Evolutionary conservation across 2,113 vertebrate genomes (phyloP).

Genomic region (Leptodactylus fuscus): DNA sequence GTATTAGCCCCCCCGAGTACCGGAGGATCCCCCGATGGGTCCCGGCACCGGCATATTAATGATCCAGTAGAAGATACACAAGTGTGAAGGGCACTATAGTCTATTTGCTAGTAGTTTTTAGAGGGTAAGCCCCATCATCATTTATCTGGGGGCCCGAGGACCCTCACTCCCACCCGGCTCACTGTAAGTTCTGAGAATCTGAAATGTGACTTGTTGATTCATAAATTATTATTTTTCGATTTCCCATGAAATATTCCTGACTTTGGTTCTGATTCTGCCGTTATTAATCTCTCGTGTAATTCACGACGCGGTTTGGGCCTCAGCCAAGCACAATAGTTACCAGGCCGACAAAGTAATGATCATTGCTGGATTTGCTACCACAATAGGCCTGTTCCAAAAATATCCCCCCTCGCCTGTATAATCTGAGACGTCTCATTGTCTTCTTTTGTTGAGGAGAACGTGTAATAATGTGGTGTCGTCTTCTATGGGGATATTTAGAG

Average conservation of each 20-base stretch:
- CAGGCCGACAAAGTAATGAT: background rate
- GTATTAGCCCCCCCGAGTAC: too few relatives aligned
- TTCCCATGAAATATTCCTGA: constrained; percentile 1
- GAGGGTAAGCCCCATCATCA: too few relatives aligned
- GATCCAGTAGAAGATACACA: too few relatives aligned
- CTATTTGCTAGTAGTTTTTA: too few relatives aligned
- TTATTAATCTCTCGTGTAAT: background rate
- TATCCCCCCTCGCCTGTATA: background rate
- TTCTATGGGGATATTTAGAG: background rate
- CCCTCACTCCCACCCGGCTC: too few relatives aligned
- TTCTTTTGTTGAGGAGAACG: background rate
- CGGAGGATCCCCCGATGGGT: too few relatives aligned
- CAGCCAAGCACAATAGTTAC: constrained; percentile 18
- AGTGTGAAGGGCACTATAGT: too few relatives aligned
- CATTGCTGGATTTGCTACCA: background rate
- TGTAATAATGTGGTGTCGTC: background rate
- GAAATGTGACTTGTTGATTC: too few relatives aligned
- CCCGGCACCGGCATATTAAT: too few relatives aligned
- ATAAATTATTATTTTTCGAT: too few relatives aligned
- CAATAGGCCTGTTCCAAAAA: constrained; percentile 25
- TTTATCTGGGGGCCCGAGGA: too few relatives aligned
- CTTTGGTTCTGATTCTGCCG: constrained; percentile 14
- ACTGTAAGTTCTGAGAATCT: too few relatives aligned
- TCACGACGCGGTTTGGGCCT: constrained; percentile 14
- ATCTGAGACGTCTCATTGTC: constrained; percentile 1